Base-by-base conservation (phyloP, 2,888 invertebrate genomes). In the Aquatica leii region DNA sequence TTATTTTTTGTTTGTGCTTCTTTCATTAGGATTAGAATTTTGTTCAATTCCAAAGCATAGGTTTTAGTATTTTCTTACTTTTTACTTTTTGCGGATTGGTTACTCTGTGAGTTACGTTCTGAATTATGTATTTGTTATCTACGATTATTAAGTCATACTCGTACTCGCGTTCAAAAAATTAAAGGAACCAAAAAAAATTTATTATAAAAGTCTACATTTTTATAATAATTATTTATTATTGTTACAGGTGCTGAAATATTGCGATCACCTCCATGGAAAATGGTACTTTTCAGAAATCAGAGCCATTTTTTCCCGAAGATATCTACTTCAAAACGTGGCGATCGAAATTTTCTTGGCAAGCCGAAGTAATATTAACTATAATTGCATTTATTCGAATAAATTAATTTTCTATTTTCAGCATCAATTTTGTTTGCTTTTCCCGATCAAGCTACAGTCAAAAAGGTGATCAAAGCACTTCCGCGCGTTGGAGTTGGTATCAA, bases 201-300 rank as follows among this genome's bases (percentile, higher is more conserved):
- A 4, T 6, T 4, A 24, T 6, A 24, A 4, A 24, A 2, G 24
- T 24, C 24, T 24, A 4, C 24, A 24, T 24, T 6, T 24, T 24
- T 6, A 24, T 6, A 24, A 24, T 24, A 24, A 24, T 24, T 6
- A 5, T 15, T 17, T 17, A 12, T 18, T 20, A 18, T 48, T 80
- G 75, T 85, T 86, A 1, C 89, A 97, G 97, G 93, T 96, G 56
- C 83, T 99, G 73, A 95, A 95, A 78, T 99, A 98, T 84, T 97
- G 98, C 83, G 99, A 99, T 81, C 95, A 97, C 82, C 88, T 98
- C 50, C 98, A 99, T 82, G 98, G 98, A 66, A 97, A 98, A 84
- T 99, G 99, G 99, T 97, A 98, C 85, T 98, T 99, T 86, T 95
- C 95, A 73, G 99, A 99, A 85, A 95, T 99, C 69, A 90, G 99